These are phyloP conservation scores for Callosobruchus maculatus DNA, from an alignment of 2,888 invertebrate genomes.

Conservation along the genomic window DNA sequence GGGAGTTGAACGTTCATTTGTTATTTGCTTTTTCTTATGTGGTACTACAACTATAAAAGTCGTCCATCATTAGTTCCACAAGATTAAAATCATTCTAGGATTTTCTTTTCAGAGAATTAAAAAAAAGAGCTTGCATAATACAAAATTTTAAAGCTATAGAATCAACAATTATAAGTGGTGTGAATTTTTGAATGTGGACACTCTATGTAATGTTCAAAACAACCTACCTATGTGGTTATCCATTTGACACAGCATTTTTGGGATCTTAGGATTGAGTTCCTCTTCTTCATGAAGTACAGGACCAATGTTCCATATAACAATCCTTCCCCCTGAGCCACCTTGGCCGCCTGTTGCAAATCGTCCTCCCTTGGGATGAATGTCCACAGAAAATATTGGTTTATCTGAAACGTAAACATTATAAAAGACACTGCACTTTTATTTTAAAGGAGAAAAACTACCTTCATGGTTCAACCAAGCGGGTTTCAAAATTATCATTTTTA, in stretches of 20 bases:
- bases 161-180: too few species aligned
- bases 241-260: conserved; percentile 93
- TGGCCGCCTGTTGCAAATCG: conserved; percentile 94
- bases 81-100: too few species aligned
- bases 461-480: conserved; percentile 63
- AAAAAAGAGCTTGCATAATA: too few species aligned
- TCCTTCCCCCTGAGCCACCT: conserved; percentile 85
- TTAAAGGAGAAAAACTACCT: conserved; percentile 53
- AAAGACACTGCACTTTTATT: neutral
- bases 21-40: too few species aligned
- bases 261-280: conserved; percentile 77
- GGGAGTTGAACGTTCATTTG: too few species aligned
- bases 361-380: conserved; percentile 94
- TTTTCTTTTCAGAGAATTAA: too few species aligned
- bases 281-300: conserved; percentile 77
- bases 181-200: neutral
- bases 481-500: conserved; percentile 31
- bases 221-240: conserved; percentile 85
- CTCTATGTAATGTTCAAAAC: neutral
- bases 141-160: too few species aligned
- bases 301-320: conserved; percentile 93
- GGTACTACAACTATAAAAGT: too few species aligned
- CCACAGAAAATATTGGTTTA: conserved; percentile 94
- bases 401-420: conserved; percentile 53
- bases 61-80: too few species aligned